Evolutionary conservation across 2,797 vertebrate species (phyloP).

Genomic region (Sylvilagus floridanus): DNA sequence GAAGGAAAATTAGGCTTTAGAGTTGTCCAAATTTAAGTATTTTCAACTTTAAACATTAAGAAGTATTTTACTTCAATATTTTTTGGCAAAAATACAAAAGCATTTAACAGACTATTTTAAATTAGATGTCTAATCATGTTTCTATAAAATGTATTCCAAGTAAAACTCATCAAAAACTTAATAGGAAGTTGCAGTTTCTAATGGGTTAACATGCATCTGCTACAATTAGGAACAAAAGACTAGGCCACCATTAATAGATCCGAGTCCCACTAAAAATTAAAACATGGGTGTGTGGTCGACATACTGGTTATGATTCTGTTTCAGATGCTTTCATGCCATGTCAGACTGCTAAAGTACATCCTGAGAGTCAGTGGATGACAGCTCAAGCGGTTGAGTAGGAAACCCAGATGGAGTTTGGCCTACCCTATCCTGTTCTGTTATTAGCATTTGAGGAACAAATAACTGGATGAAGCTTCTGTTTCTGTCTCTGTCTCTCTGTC

Average conservation of each 20-base stretch:
- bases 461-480: no score
- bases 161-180: background rate
- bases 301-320: rapidly evolving
- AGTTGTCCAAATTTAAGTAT: conserved; percentile 4
- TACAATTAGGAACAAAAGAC: background rate
- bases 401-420: no score
- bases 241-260: background rate
- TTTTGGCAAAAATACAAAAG: background rate
- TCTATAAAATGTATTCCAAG: background rate
- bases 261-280: background rate
- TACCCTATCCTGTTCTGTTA: no score
- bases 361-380: no score
- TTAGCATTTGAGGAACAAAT: no score
- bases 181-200: background rate
- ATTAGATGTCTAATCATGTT: background rate
- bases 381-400: no score
- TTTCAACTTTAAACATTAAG: conserved; percentile 7
- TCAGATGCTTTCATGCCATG: no score
- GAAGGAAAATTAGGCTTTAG: conserved; percentile 17
- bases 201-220: background rate
- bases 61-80: conserved; percentile 25
- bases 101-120: background rate
- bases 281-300: background rate
- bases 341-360: no score
- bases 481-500: no score